Evolutionary conservation across 2,113 vertebrate species (phyloP).

Genomic region (Melanotaenia duboulayi): DNA sequence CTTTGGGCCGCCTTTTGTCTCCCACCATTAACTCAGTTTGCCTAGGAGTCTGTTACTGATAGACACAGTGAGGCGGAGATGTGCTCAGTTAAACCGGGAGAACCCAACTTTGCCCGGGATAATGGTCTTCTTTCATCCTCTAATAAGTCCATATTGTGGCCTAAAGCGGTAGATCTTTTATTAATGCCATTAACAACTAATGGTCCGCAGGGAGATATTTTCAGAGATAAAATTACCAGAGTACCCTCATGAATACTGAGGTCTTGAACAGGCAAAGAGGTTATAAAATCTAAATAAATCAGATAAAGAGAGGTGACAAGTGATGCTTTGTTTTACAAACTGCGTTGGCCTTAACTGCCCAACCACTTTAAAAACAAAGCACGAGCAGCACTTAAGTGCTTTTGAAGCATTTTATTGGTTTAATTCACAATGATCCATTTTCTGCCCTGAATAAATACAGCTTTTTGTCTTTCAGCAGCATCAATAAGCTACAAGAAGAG

Average conservation of each 20-base stretch:
- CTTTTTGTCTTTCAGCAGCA: slow-evolving; percentile 17
- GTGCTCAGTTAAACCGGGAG: slow-evolving; percentile 62
- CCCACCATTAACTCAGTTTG: slow-evolving; percentile 71
- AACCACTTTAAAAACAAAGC: background rate
- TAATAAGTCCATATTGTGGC: slow-evolving; percentile 70
- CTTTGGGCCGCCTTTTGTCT: slow-evolving; percentile 63
- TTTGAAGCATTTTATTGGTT: slow-evolving; percentile 17
- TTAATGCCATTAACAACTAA: slow-evolving; percentile 75
- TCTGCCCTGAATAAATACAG: slow-evolving; percentile 12
- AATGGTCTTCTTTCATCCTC: slow-evolving; percentile 69
- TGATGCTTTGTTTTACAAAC: slow-evolving; percentile 24
- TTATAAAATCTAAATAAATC: slow-evolving; percentile 29
- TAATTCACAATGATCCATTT: background rate
- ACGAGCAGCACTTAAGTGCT: slow-evolving; percentile 13
- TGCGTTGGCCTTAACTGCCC: background rate
- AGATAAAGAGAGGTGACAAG: slow-evolving; percentile 20
- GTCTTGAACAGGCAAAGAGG: slow-evolving; percentile 31
- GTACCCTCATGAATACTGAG: slow-evolving; percentile 37
- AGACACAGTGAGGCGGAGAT: slow-evolving; percentile 33
- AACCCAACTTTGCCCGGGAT: slow-evolving; percentile 52
- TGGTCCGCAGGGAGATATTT: slow-evolving; percentile 54
- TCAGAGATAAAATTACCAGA: slow-evolving; percentile 43
- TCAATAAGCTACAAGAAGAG: background rate
- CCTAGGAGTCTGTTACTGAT: slow-evolving; percentile 56
- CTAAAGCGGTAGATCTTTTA: slow-evolving; percentile 65